Base-by-base conservation (phyloP, 2,888 invertebrate genomes). In the Cerastis leucographa region DNA sequence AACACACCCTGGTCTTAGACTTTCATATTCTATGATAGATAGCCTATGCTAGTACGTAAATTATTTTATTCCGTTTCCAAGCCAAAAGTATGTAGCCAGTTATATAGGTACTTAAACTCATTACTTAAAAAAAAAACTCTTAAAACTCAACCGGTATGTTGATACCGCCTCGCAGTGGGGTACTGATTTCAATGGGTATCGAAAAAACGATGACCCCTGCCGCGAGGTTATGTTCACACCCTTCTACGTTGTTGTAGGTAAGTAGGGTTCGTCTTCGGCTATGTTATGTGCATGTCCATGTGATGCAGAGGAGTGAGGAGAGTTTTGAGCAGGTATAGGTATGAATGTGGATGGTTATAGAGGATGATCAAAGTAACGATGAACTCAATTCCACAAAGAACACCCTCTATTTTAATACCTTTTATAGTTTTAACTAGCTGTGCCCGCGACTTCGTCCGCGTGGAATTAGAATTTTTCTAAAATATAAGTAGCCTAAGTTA, bases 81-180 rank as follows among this genome's bases (percentile, higher is more conserved):
- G 6, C n/a, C n/a, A 54, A 6, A 54, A 54, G 12, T 25, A 56
- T 56, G 14, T 29, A 61, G 19, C 5, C 5, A 61, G 9, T 17
- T 11, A 61, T n/a, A 71, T n/a, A 25, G 40, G 11, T 51, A 72
- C 11, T 71, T 42, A 35, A 46, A 49, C 56, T 67, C 25, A 69
- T 49, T 79, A 62, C 1, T 7, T 14, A 0, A 17, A 46, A 56
- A 76, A 75, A 51, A 51, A 49, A 29, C 35, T 35, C 35, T 54
- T 25, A 44, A 0, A 51, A 61, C n/a, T n/a, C 11, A 25, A 49
- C 46, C 42, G 25, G 73, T 78, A 29, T 71, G 83, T 85, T 72
- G 82, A 75, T 85, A 83, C 74, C 85, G 85, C 85, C 49, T 69
- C 83, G 56, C 87, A 65, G 85, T 85, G 71, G 87, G 85, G 35